Percentiles rank a stretch among this genome's conserved stretches.
Conservation (phyloP, 2,797 vertebrate genomes). For the Carduelis carduelis region DNA sequence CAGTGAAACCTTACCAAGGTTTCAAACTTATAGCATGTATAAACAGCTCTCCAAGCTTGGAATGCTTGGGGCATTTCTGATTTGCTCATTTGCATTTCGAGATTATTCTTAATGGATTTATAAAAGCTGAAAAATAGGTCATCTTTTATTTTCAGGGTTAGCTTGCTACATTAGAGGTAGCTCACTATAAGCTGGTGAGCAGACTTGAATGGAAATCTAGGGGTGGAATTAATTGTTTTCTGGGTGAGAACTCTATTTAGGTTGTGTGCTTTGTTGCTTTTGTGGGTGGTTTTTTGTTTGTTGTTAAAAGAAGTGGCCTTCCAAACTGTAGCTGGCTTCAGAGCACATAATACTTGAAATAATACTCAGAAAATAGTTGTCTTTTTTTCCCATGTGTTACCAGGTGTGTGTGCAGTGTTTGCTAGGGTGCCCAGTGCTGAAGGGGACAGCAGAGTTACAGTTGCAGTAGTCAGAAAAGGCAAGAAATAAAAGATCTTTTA, state of each 20-base stretch:
- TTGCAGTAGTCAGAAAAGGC: neutral
- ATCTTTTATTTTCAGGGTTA: neutral
- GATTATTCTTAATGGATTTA: neutral
- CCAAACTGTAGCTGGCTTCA: neutral
- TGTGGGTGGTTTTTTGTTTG: neutral
- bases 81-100: neutral
- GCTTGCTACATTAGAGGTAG: neutral
- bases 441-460: neutral
- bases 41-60: neutral
- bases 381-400: neutral
- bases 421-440: neutral
- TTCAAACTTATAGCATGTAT: neutral
- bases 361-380: neutral
- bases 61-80: neutral
- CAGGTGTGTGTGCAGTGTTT: neutral
- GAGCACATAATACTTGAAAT: neutral
- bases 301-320: neutral
- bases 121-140: neutral
- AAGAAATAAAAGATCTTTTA: neutral
- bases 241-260: neutral
- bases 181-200: neutral
- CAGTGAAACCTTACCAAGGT: neutral
- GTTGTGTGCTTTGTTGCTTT: neutral
- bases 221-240: neutral
- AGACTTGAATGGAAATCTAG: neutral